Conservation (phyloP, 2,797 vertebrate species). For the Esox lucius region DNA sequence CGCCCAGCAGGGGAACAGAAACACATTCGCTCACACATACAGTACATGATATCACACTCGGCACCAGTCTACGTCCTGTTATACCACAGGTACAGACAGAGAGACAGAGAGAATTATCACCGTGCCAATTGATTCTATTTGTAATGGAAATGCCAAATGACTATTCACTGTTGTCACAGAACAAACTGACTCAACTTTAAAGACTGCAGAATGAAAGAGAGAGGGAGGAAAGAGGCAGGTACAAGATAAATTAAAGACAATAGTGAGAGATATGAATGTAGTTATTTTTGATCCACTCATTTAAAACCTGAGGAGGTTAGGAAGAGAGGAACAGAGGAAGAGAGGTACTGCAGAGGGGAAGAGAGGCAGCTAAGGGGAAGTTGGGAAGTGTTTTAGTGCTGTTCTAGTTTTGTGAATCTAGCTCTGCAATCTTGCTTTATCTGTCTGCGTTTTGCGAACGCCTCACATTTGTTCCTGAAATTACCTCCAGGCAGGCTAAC, state of each 20-base stretch:
- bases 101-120: not conserved
- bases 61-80: conserved; percentile 53
- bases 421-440: not conserved
- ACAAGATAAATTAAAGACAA: not conserved
- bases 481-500: conserved; percentile 31
- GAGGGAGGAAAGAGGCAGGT: not conserved
- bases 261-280: not conserved
- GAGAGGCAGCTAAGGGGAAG: not conserved
- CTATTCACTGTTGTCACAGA: not conserved
- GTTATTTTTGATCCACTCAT: no score
- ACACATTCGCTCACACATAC: conserved; percentile 43
- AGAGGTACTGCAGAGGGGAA: conserved; percentile 12
- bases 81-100: conserved; percentile 58
- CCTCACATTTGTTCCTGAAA: conserved; percentile 32
- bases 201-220: not conserved
- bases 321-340: not conserved
- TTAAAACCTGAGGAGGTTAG: not conserved
- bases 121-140: not conserved
- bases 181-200: conserved; percentile 1
- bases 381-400: conserved; percentile 20
- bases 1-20: conserved; percentile 60
- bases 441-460: conserved; percentile 15
- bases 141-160: no score
- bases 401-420: not conserved
- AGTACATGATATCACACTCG: conserved; percentile 46